phyloP scores from a whole-genome alignment of 2,797 vertebrate species.

The Decapterus maruadsi region DNA sequence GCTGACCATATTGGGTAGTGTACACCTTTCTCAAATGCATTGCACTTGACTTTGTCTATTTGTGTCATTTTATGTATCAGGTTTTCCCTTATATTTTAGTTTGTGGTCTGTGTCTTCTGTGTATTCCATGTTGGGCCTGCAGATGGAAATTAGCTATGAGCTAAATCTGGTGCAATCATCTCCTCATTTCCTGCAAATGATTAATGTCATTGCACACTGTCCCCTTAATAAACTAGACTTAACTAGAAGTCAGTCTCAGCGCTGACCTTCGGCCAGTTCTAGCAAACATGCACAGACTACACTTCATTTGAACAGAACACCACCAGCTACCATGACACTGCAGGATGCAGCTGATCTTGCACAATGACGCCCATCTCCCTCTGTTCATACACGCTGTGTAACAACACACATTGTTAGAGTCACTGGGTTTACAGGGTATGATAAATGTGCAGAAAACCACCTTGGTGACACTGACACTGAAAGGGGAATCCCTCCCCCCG shows the following conservation, averaged over 20 bases:
- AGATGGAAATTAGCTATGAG: too few species aligned
- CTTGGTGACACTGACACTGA: background rate
- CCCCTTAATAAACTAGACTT: too few species aligned
- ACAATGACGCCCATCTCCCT: conserved; percentile 11
- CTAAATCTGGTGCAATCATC: too few species aligned
- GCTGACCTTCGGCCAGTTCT: background rate
- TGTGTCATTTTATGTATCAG: too few species aligned
- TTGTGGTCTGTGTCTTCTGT: too few species aligned
- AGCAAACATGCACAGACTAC: background rate
- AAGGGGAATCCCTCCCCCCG: background rate
- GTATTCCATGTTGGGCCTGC: too few species aligned
- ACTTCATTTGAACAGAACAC: conserved; percentile 3
- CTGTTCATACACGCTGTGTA: background rate
- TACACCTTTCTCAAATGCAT: too few species aligned
- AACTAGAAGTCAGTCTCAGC: conserved; percentile 17
- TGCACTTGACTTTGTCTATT: too few species aligned
- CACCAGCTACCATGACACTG: background rate
- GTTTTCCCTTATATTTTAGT: too few species aligned
- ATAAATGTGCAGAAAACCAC: background rate
- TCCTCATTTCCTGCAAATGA: too few species aligned
- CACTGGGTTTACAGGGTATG: background rate
- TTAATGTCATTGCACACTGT: too few species aligned
- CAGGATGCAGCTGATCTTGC: conserved; percentile 8
- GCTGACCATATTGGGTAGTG: too few species aligned
- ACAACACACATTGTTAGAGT: conserved; percentile 17